Conservation (phyloP, 2,113 vertebrate species). For the Urocitellus parryii region DNA sequence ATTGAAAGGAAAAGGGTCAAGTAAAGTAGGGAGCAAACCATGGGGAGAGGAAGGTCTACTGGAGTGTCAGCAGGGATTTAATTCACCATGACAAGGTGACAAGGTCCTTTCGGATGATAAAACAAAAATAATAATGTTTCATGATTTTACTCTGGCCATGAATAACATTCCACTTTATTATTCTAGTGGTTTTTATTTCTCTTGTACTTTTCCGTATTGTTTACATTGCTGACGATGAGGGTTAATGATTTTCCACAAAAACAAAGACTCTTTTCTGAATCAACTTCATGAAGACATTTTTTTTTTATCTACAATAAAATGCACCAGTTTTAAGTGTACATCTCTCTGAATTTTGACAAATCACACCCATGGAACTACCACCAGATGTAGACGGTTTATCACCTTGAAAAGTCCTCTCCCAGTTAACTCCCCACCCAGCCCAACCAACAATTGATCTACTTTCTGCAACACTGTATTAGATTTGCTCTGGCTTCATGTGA, state of each 20-base stretch:
- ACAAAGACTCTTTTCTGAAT: background rate
- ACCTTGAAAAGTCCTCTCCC: background rate
- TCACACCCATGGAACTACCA: background rate
- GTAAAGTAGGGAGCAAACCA: no score
- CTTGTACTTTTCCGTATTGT: background rate
- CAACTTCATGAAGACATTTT: background rate
- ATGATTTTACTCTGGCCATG: background rate
- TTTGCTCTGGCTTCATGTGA: background rate
- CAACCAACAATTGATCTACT: no score
- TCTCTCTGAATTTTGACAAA: background rate
- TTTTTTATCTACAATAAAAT: background rate
- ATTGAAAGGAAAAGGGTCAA: background rate
- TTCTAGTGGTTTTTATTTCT: background rate
- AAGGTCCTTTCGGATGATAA: background rate
- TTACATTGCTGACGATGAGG: background rate
- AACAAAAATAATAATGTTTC: background rate
- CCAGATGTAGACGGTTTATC: background rate
- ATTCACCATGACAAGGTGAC: no score
- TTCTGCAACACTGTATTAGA: background rate
- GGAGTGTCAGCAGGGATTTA: background rate
- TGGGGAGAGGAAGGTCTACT: rapidly evolving
- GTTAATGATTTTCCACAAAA: background rate
- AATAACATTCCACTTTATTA: background rate
- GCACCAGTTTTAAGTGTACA: background rate
- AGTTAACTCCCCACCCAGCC: no score